phyloP scores from a whole-genome alignment of 2,797 vertebrate species.

The Acropternis orthonyx region DNA sequence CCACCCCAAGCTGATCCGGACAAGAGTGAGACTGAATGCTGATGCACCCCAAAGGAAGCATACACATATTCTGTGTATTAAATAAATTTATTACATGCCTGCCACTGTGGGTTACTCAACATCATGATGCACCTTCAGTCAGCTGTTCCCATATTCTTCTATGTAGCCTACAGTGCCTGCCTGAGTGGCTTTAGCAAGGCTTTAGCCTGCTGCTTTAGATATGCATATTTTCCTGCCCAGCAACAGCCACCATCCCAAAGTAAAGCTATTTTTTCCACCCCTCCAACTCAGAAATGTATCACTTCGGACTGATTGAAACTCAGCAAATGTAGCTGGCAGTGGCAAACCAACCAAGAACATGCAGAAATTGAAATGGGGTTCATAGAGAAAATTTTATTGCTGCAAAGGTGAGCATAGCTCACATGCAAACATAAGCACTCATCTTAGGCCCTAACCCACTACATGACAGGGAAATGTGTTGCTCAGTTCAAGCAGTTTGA shows the following conservation, averaged over 20 bases:
- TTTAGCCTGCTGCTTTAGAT: neutral
- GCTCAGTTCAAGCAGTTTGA: neutral
- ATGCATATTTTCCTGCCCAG: neutral
- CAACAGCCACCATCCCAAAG: neutral
- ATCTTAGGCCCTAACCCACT: neutral
- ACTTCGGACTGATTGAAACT: neutral
- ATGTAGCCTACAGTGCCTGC: neutral
- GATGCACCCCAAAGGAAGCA: accelerated
- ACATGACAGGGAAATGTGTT: neutral
- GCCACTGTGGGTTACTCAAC: neutral
- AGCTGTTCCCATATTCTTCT: neutral
- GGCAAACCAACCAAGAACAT: neutral
- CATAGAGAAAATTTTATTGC: neutral
- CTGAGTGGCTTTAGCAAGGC: neutral
- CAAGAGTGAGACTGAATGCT: neutral
- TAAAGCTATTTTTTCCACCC: neutral
- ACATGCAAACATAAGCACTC: neutral
- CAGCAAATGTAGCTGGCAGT: neutral
- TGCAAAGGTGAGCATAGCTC: neutral
- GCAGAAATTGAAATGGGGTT: neutral
- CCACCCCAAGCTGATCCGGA: accelerated
- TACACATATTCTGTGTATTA: neutral
- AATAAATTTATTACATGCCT: neutral
- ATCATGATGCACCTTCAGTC: neutral
- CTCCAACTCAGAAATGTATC: neutral